Evolutionary conservation across 2,797 vertebrate genomes (phyloP).

Genomic region (Scomberomorus guttatus): DNA sequence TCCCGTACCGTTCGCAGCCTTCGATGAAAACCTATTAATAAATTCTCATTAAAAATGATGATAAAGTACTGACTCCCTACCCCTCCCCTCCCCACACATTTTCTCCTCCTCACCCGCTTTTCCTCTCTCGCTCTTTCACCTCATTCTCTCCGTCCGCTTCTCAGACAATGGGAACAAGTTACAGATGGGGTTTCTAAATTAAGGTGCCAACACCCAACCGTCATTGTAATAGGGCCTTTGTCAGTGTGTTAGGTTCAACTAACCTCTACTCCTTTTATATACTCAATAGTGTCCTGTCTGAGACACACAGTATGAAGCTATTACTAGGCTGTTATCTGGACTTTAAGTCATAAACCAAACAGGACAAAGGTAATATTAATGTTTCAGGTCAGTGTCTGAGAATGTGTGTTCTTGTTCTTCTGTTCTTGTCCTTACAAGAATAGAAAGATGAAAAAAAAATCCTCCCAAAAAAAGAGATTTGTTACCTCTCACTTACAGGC

Average conservation of each 20-base stretch:
- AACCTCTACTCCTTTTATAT: conserved; percentile 30
- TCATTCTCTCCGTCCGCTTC: conserved; percentile 35
- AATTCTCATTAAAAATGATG: conserved; percentile 77
- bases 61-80: conserved; percentile 42
- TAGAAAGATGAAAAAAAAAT: not conserved
- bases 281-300: not conserved
- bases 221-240: conserved; percentile 48
- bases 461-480: not conserved
- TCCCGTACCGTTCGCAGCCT: conserved; percentile 49
- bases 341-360: conserved; percentile 20
- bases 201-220: conserved; percentile 53
- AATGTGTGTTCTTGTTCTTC: not conserved
- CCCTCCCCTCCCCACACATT: not conserved
- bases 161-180: conserved; percentile 56
- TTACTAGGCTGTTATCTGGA: conserved; percentile 45
- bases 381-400: not conserved
- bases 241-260: conserved; percentile 39
- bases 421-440: not conserved
- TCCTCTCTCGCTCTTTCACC: conserved; percentile 38
- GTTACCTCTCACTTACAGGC: not conserved
- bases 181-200: conserved; percentile 71
- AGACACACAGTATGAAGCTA: conserved; percentile 16
- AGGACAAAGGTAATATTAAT: conserved; percentile 38
- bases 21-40: conserved; percentile 75
- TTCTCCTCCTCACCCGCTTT: conserved; percentile 16